These are phyloP conservation scores for Oreocharis arfaki DNA, from an alignment of 2,113 vertebrate species.

Conservation along the genomic window DNA sequence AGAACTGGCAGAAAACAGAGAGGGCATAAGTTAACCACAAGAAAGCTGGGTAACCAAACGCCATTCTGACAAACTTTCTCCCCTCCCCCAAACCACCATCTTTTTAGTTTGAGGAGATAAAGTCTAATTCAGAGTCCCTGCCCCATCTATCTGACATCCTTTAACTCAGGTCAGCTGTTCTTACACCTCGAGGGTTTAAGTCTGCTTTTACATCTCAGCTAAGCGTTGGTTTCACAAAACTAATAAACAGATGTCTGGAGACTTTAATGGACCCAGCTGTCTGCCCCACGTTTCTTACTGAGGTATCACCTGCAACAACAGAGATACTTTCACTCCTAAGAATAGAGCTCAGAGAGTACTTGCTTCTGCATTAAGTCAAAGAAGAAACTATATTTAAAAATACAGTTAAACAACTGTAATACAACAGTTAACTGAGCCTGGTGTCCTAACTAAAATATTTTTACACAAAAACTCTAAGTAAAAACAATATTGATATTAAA, in stretches of 20 bases:
- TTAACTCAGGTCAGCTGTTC: neutral
- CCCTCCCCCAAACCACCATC: neutral
- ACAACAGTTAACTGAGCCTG: neutral
- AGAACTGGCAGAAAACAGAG: neutral
- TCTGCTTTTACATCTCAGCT: neutral
- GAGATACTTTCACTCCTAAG: neutral
- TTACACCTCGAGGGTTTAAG: neutral
- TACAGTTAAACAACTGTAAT: neutral
- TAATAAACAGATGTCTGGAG: neutral
- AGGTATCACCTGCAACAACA: neutral
- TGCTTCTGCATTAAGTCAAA: neutral
- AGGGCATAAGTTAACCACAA: neutral
- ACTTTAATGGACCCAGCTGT: neutral
- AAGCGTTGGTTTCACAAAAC: neutral
- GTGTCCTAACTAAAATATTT: neutral
- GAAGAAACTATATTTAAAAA: neutral
- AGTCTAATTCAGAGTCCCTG: neutral
- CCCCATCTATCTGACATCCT: neutral
- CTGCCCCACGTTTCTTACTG: neutral
- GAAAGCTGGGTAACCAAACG: neutral
- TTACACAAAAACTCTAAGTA: neutral
- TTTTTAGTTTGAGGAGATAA: neutral
- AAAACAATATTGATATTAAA: neutral
- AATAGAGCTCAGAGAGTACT: neutral
- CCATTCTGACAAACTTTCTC: neutral